Percentiles rank a stretch among this genome's conserved stretches.
These are phyloP conservation scores for Oopsacas minuta DNA, from an alignment of 37 sponge, comb jelly and placozoan species.

Conservation along the genomic window DNA sequence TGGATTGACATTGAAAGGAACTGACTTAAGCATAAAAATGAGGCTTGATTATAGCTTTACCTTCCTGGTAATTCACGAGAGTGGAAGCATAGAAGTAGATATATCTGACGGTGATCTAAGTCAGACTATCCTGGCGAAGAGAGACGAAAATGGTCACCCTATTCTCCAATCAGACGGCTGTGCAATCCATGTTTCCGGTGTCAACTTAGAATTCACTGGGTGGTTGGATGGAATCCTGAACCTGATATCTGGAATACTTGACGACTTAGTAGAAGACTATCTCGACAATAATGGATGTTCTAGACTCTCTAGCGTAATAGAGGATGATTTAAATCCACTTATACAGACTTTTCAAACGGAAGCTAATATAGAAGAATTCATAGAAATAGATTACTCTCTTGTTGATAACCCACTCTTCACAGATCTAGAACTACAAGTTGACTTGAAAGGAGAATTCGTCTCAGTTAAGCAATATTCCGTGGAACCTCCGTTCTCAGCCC, in stretches of 20 bases:
- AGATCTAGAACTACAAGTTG: constrained; percentile 32
- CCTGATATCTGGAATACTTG: not conserved
- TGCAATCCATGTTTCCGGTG: constrained; percentile 39
- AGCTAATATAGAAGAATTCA: constrained; percentile 21
- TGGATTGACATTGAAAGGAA: not conserved
- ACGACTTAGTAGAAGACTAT: not conserved
- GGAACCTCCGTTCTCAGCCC: constrained; percentile 55
- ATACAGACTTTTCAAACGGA: not conserved
- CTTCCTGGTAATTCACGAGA: not conserved
- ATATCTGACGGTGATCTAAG: not conserved
- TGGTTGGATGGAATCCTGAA: not conserved
- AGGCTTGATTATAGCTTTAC: not conserved
- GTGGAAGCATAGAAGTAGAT: not conserved
- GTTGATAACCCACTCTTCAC: constrained; percentile 39
- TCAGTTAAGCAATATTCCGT: constrained; percentile 28
- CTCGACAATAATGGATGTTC: not conserved
- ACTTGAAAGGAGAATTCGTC: constrained; percentile 57
- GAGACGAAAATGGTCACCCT: constrained; percentile 47
- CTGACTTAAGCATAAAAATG: not conserved
- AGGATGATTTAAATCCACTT: not conserved
- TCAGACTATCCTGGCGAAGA: constrained; percentile 21
- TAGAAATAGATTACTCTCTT: constrained; percentile 54
- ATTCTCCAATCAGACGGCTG: constrained; percentile 44
- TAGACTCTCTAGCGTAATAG: not conserved
- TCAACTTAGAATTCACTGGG: constrained; percentile 58